Evolutionary conservation across 2,888 invertebrate genomes (phyloP), one percentile per base, ranked within the genome.

Genomic region (Zootermopsis nevadensis): DNA sequence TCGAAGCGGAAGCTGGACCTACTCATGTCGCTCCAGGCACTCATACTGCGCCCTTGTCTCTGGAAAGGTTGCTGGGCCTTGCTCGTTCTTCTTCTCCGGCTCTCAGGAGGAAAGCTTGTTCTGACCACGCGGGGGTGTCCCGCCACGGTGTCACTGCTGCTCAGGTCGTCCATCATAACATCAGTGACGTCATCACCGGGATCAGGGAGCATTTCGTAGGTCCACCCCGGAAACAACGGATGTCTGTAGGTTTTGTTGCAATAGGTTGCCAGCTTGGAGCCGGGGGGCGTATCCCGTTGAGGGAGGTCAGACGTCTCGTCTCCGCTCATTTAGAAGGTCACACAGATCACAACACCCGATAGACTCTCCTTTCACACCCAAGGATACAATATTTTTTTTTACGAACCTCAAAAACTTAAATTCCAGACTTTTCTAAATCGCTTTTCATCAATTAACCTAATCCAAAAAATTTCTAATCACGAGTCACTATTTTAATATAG

Each of bases 1-100:
- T 95, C 95, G 87, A 95, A 92, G 87, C 94, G 93, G 91, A 95
- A 95, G 88, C 95, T 96, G 86, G 95, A 95, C 83, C 96, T 92
- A 87, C 96, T 96, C 88, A 96, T 93, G 88, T 96, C 96, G 87
- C 96, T 96, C 96, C 96, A 96, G 66, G 95, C 96, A 88, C 96
- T 96, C 95, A 96, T 95, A 86, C 96, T 96, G 60, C 94, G 91
- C 2, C 93, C 87, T 67, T 87, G 82, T 55, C 87, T 81, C 88
- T n/a, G 88, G 86, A 84, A 89, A 93, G 72, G 79, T 93, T 86
- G 67, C 87, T 79, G 89, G 82, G 89, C 88, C 22, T 79, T 79
- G 48, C 69, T 77, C 53, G 80, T 74, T 67, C 81, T 81, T 15
- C 81, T 80, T 33, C 60, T 66, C 83, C 89, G 86, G 83, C 89